A percentile compares a stretch with the other conserved stretches of the same genome.
Evolutionary conservation across 1,140 invertebrate genomes (phyloP).

Genomic region (Phocides pigmalion): DNA sequence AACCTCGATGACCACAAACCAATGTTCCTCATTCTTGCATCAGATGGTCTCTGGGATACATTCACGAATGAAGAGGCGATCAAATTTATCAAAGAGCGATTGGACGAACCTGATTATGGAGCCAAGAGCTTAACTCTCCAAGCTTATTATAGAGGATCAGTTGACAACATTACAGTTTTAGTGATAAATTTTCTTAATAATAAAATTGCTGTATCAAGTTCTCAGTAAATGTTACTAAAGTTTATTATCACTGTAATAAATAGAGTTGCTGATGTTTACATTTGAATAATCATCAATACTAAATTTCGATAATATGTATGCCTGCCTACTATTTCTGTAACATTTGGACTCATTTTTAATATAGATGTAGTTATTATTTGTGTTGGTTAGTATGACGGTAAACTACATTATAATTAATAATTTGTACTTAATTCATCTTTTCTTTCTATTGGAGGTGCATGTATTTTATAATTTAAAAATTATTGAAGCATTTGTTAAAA

Average conservation of each 20-base stretch:
- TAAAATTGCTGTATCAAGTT: constrained; percentile 51
- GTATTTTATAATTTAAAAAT: constrained; percentile 12
- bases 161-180: constrained; percentile 98
- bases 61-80: constrained; percentile 97
- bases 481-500: constrained; percentile 27
- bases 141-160: constrained; percentile 95
- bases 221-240: constrained; percentile 26
- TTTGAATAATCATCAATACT: background rate
- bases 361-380: background rate
- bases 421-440: constrained; percentile 4
- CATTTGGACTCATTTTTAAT: background rate
- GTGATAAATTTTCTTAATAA: constrained; percentile 93
- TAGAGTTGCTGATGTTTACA: background rate
- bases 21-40: constrained; percentile 95
- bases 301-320: background rate
- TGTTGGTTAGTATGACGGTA: background rate
- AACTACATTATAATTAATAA: constrained; percentile 6
- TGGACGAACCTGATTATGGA: constrained; percentile 93
- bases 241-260: background rate
- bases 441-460: background rate
- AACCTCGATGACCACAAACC: constrained; percentile 93
- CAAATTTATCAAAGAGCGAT: constrained; percentile 91
- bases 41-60: constrained; percentile 98
- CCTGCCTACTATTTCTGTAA: background rate
- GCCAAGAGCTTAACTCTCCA: constrained; percentile 95